A percentile compares a stretch with the other conserved stretches of the same genome.
These are phyloP conservation scores for Griposia aprilina DNA, from an alignment of 2,888 invertebrate species.

Conservation along the genomic window DNA sequence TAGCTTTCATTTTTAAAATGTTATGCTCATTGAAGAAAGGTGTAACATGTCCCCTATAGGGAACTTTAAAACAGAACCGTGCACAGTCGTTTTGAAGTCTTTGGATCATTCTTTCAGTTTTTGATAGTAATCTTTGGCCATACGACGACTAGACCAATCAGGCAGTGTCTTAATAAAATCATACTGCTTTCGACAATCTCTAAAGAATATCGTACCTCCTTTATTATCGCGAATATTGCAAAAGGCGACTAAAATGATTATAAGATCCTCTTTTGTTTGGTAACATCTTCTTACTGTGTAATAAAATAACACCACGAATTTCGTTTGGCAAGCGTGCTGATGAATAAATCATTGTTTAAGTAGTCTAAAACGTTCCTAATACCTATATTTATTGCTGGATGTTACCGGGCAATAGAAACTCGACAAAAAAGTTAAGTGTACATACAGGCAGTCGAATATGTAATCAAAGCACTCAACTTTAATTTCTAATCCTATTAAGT, in stretches of 20 bases:
- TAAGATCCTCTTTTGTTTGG: not conserved
- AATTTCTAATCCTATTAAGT: not conserved
- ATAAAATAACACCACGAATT: constrained; percentile 21
- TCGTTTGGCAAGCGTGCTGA: constrained; percentile 15
- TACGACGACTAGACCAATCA: too few relatives aligned
- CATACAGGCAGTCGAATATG: not conserved
- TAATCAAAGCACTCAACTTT: not conserved
- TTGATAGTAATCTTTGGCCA: too few relatives aligned
- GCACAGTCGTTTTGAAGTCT: too few relatives aligned
- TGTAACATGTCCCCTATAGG: too few relatives aligned
- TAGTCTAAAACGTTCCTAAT: constrained; percentile 1
- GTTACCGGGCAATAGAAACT: not conserved
- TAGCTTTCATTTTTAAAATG: too few relatives aligned
- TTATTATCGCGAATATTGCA: not conserved
- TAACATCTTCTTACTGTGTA: not conserved
- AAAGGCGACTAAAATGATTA: not conserved
- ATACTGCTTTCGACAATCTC: not conserved
- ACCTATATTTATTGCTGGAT: not conserved
- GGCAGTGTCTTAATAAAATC: too few relatives aligned
- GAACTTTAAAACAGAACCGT: too few relatives aligned
- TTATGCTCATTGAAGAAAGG: too few relatives aligned
- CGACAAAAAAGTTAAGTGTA: not conserved
- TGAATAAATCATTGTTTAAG: constrained; percentile 42
- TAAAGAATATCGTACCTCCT: not conserved
- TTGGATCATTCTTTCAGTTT: too few relatives aligned